Evolutionary conservation across 2,888 invertebrate genomes (phyloP), one percentile per base, ranked within the genome.

Genomic region (Bombylius discolor): DNA sequence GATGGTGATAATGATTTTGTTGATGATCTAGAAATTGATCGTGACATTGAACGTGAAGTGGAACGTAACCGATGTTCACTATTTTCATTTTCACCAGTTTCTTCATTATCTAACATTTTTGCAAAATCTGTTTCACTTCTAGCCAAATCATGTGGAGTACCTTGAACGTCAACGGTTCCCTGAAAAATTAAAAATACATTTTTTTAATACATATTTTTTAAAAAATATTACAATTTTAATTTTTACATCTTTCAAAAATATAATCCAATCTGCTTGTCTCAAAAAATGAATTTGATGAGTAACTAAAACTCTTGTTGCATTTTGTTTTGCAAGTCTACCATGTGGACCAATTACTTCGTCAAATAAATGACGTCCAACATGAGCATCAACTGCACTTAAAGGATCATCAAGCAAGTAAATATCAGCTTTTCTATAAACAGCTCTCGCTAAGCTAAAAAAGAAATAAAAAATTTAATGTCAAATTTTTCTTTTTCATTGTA

Each of bases 321-420:
- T 70, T 50, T 58, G 52, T 31, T 62, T 57, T 9, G 72, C 75
- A 56, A 86, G 71, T 59, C 74, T 77, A 4, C 76, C 77, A 56
- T 75, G 76, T 32, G 60, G 60, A 11, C 63, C 62, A 49, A 86
- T 82, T 61, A 85, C 87, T 68, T 83, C 77, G 51, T 84, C 79
- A 67, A 84, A 87, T 13, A 88, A 72, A 66, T 84, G 82, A 61
- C 80, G 78, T 1, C 84, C 82, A 5, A 87, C 87, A 57, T 81
- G 80, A 1, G 83, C 77, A 68, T 88, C 88, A 0, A 87, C 87
- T 12, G 87, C 86, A 53, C 84, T 84, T 34, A 87, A 70, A 2
- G 87, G 87, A 72, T 88, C 87, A 65, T 88, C 87, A 48, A 88
- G 68, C 5, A 88, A 70, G 67, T 85, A 87, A 60, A 87, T 79